These are phyloP conservation scores for Lutraria rhynchaena DNA, from an alignment of 1,140 invertebrate species.

Conservation along the genomic window DNA sequence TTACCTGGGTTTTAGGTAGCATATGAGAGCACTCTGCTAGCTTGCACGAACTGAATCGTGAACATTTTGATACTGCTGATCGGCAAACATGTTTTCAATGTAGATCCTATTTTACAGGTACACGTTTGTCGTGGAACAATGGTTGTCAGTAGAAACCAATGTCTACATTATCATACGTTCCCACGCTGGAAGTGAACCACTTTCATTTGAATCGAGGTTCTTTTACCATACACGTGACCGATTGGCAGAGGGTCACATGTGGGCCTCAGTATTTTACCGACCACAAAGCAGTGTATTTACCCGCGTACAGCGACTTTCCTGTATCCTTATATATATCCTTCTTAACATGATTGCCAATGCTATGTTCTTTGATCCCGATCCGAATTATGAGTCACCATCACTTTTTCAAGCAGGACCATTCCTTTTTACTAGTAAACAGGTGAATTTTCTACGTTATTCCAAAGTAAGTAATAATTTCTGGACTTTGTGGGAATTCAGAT, in stretches of 20 bases:
- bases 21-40: no score
- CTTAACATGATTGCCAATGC: constrained; percentile 82
- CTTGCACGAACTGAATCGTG: no score
- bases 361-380: constrained; percentile 81
- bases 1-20: no score
- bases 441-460: no score
- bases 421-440: constrained; percentile 72
- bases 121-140: constrained; percentile 5
- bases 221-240: constrained; percentile 66
- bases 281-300: constrained; percentile 81
- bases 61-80: no score
- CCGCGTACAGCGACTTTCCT: constrained; percentile 81
- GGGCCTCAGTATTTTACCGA: constrained; percentile 80
- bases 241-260: constrained; percentile 79
- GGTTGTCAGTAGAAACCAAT: constrained; percentile 20
- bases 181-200: not conserved
- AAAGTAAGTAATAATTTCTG: no score
- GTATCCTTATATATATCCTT: constrained; percentile 81
- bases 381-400: constrained; percentile 51
- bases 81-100: no score
- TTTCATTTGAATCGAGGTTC: constrained; percentile 20
- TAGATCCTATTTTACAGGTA: constrained; percentile 10
- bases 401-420: constrained; percentile 72
- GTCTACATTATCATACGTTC: not conserved
- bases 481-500: no score